These are phyloP conservation scores for Actinernus sp. DNA, from an alignment of 92 coral and sea anemone species.

Conservation along the genomic window DNA sequence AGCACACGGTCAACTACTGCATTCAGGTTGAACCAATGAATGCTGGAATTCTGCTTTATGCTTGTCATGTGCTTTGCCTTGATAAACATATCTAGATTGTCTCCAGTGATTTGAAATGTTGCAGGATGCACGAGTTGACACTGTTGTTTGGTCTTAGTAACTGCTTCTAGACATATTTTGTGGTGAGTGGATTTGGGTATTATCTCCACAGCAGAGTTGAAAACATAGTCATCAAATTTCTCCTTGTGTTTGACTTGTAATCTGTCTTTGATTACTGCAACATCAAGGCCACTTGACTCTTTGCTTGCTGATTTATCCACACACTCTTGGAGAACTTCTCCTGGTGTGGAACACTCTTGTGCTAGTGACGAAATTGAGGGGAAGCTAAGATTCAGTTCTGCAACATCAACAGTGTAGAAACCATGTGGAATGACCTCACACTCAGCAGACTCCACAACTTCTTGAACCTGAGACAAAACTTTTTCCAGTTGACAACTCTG, in stretches of 20 bases:
- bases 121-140: constrained; percentile 7
- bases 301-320: too few species aligned
- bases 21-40: constrained; percentile 64
- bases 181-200: too few species aligned
- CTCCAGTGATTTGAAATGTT: constrained; percentile 50
- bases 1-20: constrained; percentile 33
- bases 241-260: too few species aligned
- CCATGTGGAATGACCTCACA: constrained; percentile 27
- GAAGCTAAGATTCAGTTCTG: constrained; percentile 8
- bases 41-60: constrained; percentile 40
- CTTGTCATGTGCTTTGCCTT: constrained; percentile 52
- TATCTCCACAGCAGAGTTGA: too few species aligned
- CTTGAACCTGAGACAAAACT: constrained; percentile 8
- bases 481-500: constrained; percentile 25
- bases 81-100: constrained; percentile 42
- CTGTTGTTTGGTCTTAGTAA: neutral
- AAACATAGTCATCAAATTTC: too few species aligned
- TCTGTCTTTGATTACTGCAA: too few species aligned
- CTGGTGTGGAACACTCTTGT: too few species aligned
- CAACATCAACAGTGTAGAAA: constrained; percentile 15
- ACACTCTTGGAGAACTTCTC: too few species aligned
- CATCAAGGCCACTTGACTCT: too few species aligned
- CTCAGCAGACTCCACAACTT: neutral
- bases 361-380: neutral
- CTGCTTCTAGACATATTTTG: too few species aligned